Evolutionary conservation across 2,888 invertebrate species (phyloP).

Genomic region (Ptilodon capucinus): DNA sequence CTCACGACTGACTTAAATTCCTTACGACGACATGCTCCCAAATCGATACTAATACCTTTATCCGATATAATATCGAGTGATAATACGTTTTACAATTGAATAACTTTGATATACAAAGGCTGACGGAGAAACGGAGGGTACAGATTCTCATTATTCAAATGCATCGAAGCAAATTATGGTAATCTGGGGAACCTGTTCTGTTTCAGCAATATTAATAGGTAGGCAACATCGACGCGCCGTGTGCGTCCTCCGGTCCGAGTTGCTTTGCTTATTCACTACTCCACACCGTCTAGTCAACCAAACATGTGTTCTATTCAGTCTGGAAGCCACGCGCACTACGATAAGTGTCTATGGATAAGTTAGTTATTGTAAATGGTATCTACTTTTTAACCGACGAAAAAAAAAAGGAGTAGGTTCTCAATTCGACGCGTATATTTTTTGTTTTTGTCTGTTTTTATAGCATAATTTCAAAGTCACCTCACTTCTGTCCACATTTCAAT

Average conservation of each 20-base stretch:
- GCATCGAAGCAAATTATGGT: constrained; percentile 82
- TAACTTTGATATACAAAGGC: constrained; percentile 65
- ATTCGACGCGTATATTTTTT: too few relatives aligned
- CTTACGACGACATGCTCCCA: constrained; percentile 20
- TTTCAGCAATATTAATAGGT: constrained; percentile 77
- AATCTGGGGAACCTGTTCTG: constrained; percentile 80
- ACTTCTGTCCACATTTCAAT: too few relatives aligned
- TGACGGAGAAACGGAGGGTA: constrained; percentile 54
- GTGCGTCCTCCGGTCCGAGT: constrained; percentile 36
- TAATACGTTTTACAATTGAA: constrained; percentile 66
- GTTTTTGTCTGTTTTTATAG: too few relatives aligned
- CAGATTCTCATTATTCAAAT: constrained; percentile 81
- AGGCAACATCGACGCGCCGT: constrained; percentile 61
- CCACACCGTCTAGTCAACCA: constrained; percentile 7
- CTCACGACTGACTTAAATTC: constrained; percentile 15
- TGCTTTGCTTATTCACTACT: constrained; percentile 46
- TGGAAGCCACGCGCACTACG: too few relatives aligned
- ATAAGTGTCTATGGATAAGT: too few relatives aligned
- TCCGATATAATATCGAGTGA: constrained; percentile 46
- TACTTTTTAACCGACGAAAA: too few relatives aligned
- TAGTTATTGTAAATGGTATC: too few relatives aligned
- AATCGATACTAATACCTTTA: constrained; percentile 38
- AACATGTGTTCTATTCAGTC: background rate
- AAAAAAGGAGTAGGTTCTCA: too few relatives aligned
- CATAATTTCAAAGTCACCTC: too few relatives aligned